These are phyloP conservation scores for Tipula confusa DNA, from an alignment of 2,888 invertebrate species.

Conservation along the genomic window DNA sequence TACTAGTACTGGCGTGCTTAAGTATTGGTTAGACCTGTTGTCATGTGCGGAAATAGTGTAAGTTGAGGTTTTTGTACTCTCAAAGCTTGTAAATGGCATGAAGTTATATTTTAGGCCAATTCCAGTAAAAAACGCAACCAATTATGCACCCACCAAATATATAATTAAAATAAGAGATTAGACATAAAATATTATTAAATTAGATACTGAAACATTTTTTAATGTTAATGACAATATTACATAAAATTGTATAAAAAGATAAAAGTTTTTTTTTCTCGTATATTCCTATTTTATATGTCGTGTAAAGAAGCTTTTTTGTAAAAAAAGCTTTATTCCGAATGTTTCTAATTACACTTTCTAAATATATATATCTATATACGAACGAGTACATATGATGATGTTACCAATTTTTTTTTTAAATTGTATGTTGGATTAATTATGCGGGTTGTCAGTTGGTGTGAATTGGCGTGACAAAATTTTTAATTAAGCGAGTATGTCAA, in stretches of 20 bases:
- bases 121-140: no score
- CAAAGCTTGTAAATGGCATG: no score
- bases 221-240: conserved; percentile 20
- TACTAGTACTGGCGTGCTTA: no score
- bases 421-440: background rate
- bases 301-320: background rate
- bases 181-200: conserved; percentile 4
- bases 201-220: conserved; percentile 6
- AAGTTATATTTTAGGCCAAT: no score
- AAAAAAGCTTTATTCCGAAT: background rate
- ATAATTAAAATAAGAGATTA: background rate
- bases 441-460: conserved; percentile 3
- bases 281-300: background rate
- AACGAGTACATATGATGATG: background rate
- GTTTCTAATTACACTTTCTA: background rate
- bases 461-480: conserved; percentile 16
- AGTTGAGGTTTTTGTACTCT: no score
- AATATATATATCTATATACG: background rate
- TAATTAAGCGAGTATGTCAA: background rate
- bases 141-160: no score
- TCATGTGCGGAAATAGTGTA: no score
- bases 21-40: no score
- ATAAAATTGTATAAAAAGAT: background rate
- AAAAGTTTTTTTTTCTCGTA: background rate
- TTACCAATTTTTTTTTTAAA: background rate